A percentile compares a stretch with the other conserved stretches of the same genome.
Conservation (phyloP, 2,888 invertebrate species). For the Morinoia aosen region DNA sequence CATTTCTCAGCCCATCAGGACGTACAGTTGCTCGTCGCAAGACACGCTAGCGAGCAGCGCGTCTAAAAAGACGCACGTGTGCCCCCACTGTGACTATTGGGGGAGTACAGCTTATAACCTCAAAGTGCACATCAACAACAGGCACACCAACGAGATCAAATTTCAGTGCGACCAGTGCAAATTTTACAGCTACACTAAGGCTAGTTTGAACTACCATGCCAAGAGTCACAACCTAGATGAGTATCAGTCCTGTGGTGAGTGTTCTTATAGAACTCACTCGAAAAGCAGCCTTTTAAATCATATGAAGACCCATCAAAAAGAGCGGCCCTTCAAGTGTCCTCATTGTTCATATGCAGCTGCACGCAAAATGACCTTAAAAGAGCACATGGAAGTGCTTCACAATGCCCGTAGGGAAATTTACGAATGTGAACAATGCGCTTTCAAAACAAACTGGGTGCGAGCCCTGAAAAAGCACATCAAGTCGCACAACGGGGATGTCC, state of each 20-base stretch:
- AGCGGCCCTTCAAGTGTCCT: constrained; percentile 36
- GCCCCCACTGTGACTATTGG: constrained; percentile 38
- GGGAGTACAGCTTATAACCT: constrained; percentile 47
- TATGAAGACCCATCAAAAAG: constrained; percentile 48
- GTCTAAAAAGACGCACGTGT: background rate
- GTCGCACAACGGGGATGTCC: constrained; percentile 7
- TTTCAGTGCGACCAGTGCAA: constrained; percentile 50
- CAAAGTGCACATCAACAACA: constrained; percentile 48
- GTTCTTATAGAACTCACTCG: constrained; percentile 44
- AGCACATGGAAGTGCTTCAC: constrained; percentile 54
- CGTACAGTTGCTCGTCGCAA: background rate
- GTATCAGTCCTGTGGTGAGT: constrained; percentile 34
- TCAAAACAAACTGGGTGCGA: constrained; percentile 31
- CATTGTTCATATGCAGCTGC: constrained; percentile 45
- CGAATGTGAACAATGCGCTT: constrained; percentile 32
- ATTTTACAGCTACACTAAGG: constrained; percentile 45
- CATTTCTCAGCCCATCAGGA: background rate
- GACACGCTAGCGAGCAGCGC: background rate
- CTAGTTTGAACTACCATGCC: constrained; percentile 40
- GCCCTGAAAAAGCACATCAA: constrained; percentile 46
- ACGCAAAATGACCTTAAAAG: constrained; percentile 50
- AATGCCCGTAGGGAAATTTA: constrained; percentile 25
- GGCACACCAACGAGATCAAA: constrained; percentile 50
- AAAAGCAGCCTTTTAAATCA: constrained; percentile 40
- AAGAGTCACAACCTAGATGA: constrained; percentile 46